These are phyloP conservation scores for Sander lucioperca DNA, from an alignment of 2,113 vertebrate species.

Conservation along the genomic window DNA sequence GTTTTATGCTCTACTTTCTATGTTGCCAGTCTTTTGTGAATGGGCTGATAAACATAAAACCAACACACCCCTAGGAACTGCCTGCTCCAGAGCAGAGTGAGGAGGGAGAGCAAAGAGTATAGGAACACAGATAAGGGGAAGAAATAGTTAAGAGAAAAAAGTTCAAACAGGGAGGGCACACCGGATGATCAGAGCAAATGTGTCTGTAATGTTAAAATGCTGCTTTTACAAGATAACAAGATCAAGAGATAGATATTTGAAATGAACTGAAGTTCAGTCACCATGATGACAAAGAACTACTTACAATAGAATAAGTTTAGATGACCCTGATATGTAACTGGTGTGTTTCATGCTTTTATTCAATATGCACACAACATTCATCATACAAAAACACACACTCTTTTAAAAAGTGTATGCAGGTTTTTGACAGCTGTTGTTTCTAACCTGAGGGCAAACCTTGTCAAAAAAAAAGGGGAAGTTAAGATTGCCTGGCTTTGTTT, in stretches of 20 bases:
- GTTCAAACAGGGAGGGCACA: constrained; percentile 57
- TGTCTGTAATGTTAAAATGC: constrained; percentile 30
- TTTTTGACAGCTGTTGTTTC: constrained; percentile 77
- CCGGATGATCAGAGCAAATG: constrained; percentile 45
- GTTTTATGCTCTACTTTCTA: background rate
- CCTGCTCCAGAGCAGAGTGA: constrained; percentile 81
- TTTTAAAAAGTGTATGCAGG: constrained; percentile 62
- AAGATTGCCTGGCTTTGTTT: constrained; percentile 64
- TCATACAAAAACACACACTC: constrained; percentile 47
- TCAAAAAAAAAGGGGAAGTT: constrained; percentile 59
- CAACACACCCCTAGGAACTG: constrained; percentile 74
- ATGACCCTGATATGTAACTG: constrained; percentile 24
- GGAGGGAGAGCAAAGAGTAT: constrained; percentile 74
- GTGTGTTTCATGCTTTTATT: constrained; percentile 30
- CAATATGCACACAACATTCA: constrained; percentile 23
- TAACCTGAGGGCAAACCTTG: constrained; percentile 65
- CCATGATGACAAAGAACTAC: constrained; percentile 1
- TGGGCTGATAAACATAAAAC: constrained; percentile 74
- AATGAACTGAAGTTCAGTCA: background rate
- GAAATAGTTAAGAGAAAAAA: constrained; percentile 57
- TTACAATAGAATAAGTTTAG: constrained; percentile 30
- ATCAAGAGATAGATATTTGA: background rate
- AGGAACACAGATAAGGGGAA: constrained; percentile 77
- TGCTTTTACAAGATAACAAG: constrained; percentile 12
- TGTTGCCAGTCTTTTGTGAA: constrained; percentile 3